Base-by-base conservation (phyloP, 53 echinoderm and acorn worm genomes). In the Astropecten irregularis region DNA sequence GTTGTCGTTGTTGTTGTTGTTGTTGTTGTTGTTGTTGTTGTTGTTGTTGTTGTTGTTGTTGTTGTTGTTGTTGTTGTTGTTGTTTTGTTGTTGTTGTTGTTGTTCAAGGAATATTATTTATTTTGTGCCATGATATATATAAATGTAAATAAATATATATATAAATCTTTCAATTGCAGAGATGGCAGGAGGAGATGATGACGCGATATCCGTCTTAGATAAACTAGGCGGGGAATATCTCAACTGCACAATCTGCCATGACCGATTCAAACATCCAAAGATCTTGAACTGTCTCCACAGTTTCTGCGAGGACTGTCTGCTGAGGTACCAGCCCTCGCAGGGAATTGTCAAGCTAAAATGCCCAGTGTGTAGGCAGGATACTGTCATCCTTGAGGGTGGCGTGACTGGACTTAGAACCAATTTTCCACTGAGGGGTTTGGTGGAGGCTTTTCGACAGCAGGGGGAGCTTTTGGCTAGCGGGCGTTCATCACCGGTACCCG, bases 211-310 rank as follows among this genome's bases (percentile, higher is more conserved):
- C 3, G 26, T 79, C 11, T 79, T 79, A 47, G 79, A 79, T 62
- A 61, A 34, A 44, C 38, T 79, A 9, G 62, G 79, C 10, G 85
- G 85, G 23, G 85, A 85, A 30, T 85, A 89, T 14, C 65, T 91
- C 27, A 77, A 88, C 16, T 91, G 91, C 52, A 52, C 69, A 5
- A 88, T 91, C 15, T 91, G 91, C 48, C 53, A 84, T 11, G 88
- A 77, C 8, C 77, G 88, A 33, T 88, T 84, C 63, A 50, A 84
- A 2, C 77, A 84, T 20, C 88, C 91, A 2, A 91, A 91, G 44
- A 88, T 88, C 13, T 83, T 91, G 11, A 84, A 84, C 36, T 91
- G 91, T 37, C 81, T 91, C 23, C 91, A 91, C 37, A 91, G 91
- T 42, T 91, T 84, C 66, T 91, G 91, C 50, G 69, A 76, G 18